Evolutionary conservation across 2,797 vertebrate genomes (phyloP), one percentile per base, ranked within the genome.

Genomic region (Craterocephalus amniculus): DNA sequence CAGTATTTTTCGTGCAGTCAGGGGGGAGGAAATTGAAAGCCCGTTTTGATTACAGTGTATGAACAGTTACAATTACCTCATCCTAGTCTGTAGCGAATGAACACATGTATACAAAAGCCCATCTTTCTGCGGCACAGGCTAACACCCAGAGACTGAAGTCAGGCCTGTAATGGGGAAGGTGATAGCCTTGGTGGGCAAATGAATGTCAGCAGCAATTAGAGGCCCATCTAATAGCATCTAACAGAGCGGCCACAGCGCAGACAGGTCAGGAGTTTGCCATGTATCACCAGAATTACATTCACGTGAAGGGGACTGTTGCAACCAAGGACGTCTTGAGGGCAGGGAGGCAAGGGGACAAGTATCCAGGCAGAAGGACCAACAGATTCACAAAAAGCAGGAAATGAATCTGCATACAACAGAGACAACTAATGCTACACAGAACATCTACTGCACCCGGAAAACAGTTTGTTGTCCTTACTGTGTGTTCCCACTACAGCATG

Each of bases 181-280:
- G 90, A 87, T 91, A 90, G 87, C 81, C 84, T 90, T 91, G 81
- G 88, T 92, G 91, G 90, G 80, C 92, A 92, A 93, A 93, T 92
- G 89, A 93, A 94, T 87, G 92, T 93, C 93, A 92, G 83, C 80
- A 83, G 90, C 92, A 94, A 95, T 94, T 93, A 94, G 91, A 93
- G 87, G 87, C 83, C 80, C 52, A 68, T 58, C 65, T 92, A 92
- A 92, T 89, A 90, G 87, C 82, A 67, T 86, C 76, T 78, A 83
- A 72, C 85, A 84, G 88, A 89, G 82, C 73, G 88, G 76, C 84
- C 87, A 78, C 80, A 75, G 86, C 58, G 16, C 74, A 85, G 79
- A 40, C 63, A 32, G 94, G 92, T 93, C 91, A 92, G 75, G 78
- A 85, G 88, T 89, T 91, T 83, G 88, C 88, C 85, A 85, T 93